Percentiles rank a stretch among this genome's conserved stretches.
phyloP scores from a whole-genome alignment of 2,797 vertebrate species.

The Mallotus villosus region DNA sequence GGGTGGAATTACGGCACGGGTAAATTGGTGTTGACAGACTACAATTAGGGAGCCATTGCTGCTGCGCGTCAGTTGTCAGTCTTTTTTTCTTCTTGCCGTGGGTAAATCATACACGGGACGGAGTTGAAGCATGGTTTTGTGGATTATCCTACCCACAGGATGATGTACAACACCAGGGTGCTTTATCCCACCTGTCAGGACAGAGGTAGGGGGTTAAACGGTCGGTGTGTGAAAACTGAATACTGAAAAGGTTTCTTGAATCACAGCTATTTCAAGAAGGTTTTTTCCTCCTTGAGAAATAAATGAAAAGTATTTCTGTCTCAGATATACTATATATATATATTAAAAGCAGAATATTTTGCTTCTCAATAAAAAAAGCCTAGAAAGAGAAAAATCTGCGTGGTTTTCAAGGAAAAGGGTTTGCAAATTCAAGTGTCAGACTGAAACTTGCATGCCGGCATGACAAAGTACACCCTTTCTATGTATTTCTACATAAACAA shows the following conservation, averaged over 20 bases:
- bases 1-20: constrained; percentile 46
- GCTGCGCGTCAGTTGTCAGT: constrained; percentile 59
- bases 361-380: background rate
- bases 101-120: constrained; percentile 41
- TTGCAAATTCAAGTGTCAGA: too few species aligned
- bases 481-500: background rate
- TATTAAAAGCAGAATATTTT: background rate
- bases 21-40: constrained; percentile 71
- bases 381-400: background rate
- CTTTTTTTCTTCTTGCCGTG: constrained; percentile 43
- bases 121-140: constrained; percentile 17
- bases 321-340: background rate
- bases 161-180: constrained; percentile 7
- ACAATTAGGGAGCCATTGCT: constrained; percentile 63
- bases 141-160: constrained; percentile 33
- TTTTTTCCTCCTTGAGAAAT: too few species aligned
- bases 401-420: background rate
- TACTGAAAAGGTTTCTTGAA: background rate
- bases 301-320: too few species aligned
- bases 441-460: too few species aligned
- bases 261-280: too few species aligned
- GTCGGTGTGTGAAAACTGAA: background rate
- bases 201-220: background rate
- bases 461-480: background rate
- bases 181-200: too few species aligned